A percentile compares a stretch with the other conserved stretches of the same genome.
Conservation (phyloP, 1,140 invertebrate species). For the Rhopalosiphum padi region DNA sequence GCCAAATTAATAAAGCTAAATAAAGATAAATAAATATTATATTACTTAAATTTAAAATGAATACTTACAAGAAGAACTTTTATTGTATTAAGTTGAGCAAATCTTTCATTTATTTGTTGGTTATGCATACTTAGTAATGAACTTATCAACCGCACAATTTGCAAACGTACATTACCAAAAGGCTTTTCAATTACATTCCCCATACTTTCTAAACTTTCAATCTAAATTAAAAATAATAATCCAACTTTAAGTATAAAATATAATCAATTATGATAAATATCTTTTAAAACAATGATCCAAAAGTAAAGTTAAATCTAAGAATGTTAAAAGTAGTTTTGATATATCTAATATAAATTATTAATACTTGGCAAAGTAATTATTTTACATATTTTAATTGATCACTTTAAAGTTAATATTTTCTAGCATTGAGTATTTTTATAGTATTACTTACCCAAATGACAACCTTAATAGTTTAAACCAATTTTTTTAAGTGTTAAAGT, state of each 20-base stretch:
- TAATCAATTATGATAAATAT: not conserved
- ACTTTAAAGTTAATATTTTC: not conserved
- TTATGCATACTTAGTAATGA: slow-evolving; percentile 55
- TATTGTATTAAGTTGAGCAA: slow-evolving; percentile 56
- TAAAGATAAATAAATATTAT: not conserved
- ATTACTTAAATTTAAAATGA: not conserved
- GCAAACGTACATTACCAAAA: slow-evolving; percentile 55
- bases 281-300: not conserved
- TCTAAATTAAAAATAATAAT: slow-evolving; percentile 38
- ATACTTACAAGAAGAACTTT: slow-evolving; percentile 53
- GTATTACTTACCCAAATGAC: too few relatives aligned
- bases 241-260: not conserved
- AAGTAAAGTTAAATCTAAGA: not conserved
- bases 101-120: slow-evolving; percentile 57
- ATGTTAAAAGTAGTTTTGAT: not conserved
- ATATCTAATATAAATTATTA: not conserved
- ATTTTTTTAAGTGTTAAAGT: too few relatives aligned
- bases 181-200: slow-evolving; percentile 42
- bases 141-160: slow-evolving; percentile 49
- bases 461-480: too few relatives aligned
- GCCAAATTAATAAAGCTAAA: not conserved
- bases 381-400: not conserved
- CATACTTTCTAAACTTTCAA: slow-evolving; percentile 44
- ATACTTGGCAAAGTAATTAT: not conserved
- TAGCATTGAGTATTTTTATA: not conserved